phyloP scores from a whole-genome alignment of 2,888 invertebrate genomes.

The Neocrepidodera transversa region DNA sequence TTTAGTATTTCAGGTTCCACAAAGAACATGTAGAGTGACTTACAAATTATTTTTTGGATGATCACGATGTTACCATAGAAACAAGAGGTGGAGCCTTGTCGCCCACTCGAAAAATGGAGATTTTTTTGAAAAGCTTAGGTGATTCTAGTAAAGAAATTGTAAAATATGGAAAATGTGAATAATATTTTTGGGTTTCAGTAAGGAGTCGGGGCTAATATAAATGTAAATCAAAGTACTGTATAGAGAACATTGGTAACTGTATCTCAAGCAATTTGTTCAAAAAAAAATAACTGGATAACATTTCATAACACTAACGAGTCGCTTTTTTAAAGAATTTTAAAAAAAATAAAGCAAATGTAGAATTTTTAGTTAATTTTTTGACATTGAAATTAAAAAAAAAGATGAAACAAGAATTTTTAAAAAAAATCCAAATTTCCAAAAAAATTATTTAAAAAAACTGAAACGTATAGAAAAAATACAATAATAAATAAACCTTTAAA shows the following conservation, averaged over 20 bases:
- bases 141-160: not conserved
- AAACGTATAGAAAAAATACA: too few relatives aligned
- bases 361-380: too few relatives aligned
- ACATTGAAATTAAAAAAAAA: too few relatives aligned
- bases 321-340: too few relatives aligned
- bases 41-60: too few relatives aligned
- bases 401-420: too few relatives aligned
- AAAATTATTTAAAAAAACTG: too few relatives aligned
- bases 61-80: not conserved
- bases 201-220: too few relatives aligned
- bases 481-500: too few relatives aligned
- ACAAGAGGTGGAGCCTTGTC: constrained; percentile 1
- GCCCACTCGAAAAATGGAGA: not conserved
- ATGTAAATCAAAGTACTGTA: constrained; percentile 21
- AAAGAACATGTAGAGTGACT: not conserved
- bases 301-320: constrained; percentile 8
- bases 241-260: constrained; percentile 12
- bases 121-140: constrained; percentile 1
- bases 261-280: constrained; percentile 18
- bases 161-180: not conserved
- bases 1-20: constrained; percentile 1
- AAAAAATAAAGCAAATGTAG: too few relatives aligned
- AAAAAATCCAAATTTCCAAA: too few relatives aligned
- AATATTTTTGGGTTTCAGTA: not conserved
- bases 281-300: constrained; percentile 21